Evolutionary conservation across 2,888 invertebrate genomes (phyloP).

Genomic region (Escarpia spicata): DNA sequence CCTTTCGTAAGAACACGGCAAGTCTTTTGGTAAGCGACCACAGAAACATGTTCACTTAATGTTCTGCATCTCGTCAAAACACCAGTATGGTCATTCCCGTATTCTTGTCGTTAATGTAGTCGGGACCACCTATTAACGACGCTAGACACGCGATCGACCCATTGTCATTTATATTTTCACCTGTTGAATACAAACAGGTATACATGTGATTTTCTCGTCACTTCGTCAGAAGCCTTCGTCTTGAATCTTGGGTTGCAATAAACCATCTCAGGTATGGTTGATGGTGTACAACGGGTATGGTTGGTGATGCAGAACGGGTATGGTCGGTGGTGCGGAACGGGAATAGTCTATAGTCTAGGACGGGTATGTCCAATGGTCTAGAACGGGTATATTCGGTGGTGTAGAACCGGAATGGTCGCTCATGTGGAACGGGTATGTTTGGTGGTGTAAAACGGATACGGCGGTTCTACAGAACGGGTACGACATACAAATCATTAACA

Average conservation of each 20-base stretch:
- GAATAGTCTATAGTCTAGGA: background rate
- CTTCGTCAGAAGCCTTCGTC: background rate
- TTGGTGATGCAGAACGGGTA: background rate
- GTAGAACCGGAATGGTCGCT: background rate
- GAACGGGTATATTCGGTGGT: background rate
- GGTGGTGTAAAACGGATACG: background rate
- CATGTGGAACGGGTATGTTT: background rate
- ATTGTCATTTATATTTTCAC: background rate
- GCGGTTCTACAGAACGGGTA: background rate
- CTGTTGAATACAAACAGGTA: background rate
- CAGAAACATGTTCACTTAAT: background rate
- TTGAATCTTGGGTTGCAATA: background rate
- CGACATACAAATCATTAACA: background rate
- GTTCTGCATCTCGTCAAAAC: background rate
- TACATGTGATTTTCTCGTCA: background rate
- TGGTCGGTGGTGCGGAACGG: background rate
- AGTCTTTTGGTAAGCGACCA: background rate
- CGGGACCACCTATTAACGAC: background rate
- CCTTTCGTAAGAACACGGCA: background rate
- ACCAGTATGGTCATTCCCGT: background rate
- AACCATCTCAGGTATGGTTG: background rate
- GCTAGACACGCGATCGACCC: background rate
- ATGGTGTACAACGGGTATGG: background rate
- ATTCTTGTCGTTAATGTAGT: background rate
- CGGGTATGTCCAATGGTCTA: background rate